These are phyloP conservation scores for Geodia barretti DNA, from an alignment of 37 sponge, comb jelly and placozoan species.

Conservation along the genomic window DNA sequence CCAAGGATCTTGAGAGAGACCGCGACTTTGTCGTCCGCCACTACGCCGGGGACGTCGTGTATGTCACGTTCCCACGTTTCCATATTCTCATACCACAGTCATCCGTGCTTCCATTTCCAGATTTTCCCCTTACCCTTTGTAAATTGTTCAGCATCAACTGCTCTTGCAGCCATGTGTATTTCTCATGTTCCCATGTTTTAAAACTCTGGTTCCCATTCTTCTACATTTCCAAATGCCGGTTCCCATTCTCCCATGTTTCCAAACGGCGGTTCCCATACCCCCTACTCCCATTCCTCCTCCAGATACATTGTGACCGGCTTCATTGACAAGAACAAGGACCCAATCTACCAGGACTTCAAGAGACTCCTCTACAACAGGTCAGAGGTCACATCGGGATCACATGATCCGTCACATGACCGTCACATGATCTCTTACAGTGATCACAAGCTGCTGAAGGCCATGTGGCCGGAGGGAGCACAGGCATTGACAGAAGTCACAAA, in stretches of 20 bases:
- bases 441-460: constrained; percentile 58
- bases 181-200: no score
- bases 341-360: constrained; percentile 87
- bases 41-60: constrained; percentile 81
- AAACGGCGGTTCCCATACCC: no score
- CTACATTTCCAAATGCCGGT: no score
- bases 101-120: neutral
- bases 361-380: constrained; percentile 79
- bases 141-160: no score
- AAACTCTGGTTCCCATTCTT: no score
- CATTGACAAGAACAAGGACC: constrained; percentile 91
- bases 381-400: constrained; percentile 23
- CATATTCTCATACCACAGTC: neutral
- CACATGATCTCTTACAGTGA: constrained; percentile 28
- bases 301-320: constrained; percentile 72
- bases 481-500: constrained; percentile 77
- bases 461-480: constrained; percentile 83
- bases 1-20: constrained; percentile 67
- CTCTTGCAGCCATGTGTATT: no score
- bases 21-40: constrained; percentile 59
- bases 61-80: neutral
- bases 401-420: constrained; percentile 13
- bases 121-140: no score
- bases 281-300: neutral
- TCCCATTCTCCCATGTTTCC: no score